Percentiles rank a stretch among this genome's conserved stretches.
These are phyloP conservation scores for Phaonia tiefii DNA, from an alignment of 2,888 invertebrate genomes.

Conservation along the genomic window DNA sequence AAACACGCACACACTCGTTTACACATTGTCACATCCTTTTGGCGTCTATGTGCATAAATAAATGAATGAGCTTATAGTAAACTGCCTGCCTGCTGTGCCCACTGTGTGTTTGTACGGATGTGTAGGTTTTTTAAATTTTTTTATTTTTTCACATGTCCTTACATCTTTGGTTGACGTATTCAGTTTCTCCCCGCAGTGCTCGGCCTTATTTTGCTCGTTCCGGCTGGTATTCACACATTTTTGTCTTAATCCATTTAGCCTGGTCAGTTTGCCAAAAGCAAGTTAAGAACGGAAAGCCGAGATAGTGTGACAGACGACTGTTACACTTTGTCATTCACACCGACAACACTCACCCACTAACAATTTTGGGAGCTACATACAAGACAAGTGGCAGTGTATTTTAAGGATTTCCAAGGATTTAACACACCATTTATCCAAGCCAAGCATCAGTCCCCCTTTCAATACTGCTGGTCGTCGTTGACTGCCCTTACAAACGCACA, in stretches of 20 bases:
- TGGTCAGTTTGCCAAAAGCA: constrained; percentile 35
- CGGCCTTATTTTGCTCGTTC: too few species aligned
- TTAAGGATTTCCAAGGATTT: constrained; percentile 60
- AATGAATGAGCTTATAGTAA: neutral
- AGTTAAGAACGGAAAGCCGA: neutral
- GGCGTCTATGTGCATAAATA: neutral
- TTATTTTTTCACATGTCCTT: neutral
- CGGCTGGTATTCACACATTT: constrained; percentile 27
- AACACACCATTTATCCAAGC: constrained; percentile 43
- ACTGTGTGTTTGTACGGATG: neutral
- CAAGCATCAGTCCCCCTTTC: neutral
- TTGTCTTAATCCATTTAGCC: constrained; percentile 54
- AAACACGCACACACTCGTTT: neutral
- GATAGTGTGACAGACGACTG: too few species aligned
- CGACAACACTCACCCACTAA: neutral
- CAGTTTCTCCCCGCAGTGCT: neutral
- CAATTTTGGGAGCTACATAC: constrained; percentile 36
- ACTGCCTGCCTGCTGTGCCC: constrained; percentile 5
- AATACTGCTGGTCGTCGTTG: neutral
- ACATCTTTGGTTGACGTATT: constrained; percentile 5
- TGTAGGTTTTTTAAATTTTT: too few species aligned
- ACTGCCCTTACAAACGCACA: neutral
- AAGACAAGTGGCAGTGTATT: constrained; percentile 50
- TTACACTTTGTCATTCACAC: neutral
- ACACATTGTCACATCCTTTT: neutral